These are phyloP conservation scores for Antigone vipio DNA, from an alignment of 2,113 vertebrate species.

Conservation along the genomic window DNA sequence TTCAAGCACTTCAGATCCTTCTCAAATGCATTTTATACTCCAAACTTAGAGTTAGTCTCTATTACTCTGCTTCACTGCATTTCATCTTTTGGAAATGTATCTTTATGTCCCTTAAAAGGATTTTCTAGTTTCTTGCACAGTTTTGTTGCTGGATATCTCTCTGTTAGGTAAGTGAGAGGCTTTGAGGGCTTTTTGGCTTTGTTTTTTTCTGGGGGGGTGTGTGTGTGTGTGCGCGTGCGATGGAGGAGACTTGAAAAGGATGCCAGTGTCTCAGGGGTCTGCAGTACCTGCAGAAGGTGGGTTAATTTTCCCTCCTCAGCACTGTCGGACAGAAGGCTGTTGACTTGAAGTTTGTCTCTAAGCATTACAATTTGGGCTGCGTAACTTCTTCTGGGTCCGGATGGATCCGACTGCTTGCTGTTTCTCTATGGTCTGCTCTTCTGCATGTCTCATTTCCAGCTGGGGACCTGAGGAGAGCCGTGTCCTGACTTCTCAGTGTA, in stretches of 20 bases:
- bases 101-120: neutral
- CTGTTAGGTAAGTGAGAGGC: neutral
- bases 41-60: neutral
- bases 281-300: neutral
- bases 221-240: too few species aligned
- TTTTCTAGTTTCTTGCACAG: neutral
- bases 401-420: neutral
- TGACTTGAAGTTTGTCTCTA: neutral
- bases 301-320: neutral
- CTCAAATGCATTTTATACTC: neutral
- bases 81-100: neutral
- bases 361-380: neutral
- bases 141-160: neutral
- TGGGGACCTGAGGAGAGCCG: neutral
- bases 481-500: neutral
- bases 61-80: neutral
- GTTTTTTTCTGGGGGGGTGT: neutral
- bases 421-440: neutral
- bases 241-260: neutral
- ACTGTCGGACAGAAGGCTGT: neutral
- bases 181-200: neutral
- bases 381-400: neutral
- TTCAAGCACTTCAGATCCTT: neutral
- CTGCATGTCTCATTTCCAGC: neutral
- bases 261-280: neutral